Evolutionary conservation across 2,113 vertebrate species (phyloP).

Genomic region (Ochotona princeps): DNA sequence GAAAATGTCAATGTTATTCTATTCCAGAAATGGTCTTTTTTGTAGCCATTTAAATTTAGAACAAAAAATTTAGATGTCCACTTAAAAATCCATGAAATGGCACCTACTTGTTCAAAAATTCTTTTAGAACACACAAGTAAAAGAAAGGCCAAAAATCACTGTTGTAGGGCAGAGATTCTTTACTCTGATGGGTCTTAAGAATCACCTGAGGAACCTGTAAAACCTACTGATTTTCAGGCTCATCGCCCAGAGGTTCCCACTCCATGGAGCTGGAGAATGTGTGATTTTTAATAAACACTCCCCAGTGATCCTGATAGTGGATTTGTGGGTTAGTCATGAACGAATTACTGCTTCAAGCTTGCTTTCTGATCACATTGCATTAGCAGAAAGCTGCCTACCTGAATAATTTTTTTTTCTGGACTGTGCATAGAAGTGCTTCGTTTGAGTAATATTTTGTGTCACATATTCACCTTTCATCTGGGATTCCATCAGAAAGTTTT

Average conservation of each 20-base stretch:
- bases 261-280: not conserved
- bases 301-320: slow-evolving; percentile 30
- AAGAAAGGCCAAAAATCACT: not conserved
- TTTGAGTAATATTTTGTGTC: slow-evolving; percentile 45
- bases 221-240: slow-evolving; percentile 1
- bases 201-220: slow-evolving; percentile 3
- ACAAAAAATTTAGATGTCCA: slow-evolving; percentile 25
- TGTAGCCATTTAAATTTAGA: slow-evolving; percentile 36
- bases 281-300: not conserved
- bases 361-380: slow-evolving; percentile 11
- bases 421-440: slow-evolving; percentile 27
- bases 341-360: slow-evolving; percentile 40
- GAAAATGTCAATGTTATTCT: slow-evolving; percentile 23
- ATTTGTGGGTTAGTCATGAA: not conserved
- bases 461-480: slow-evolving; percentile 24
- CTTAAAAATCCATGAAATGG: slow-evolving; percentile 25
- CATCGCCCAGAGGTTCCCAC: not conserved
- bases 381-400: slow-evolving; percentile 35
- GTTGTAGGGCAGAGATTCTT: slow-evolving; percentile 9
- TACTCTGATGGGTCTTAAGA: slow-evolving; percentile 42
- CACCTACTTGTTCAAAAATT: slow-evolving; percentile 49
- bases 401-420: not conserved
- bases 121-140: slow-evolving; percentile 33
- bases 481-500: slow-evolving; percentile 44
- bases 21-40: slow-evolving; percentile 44